phyloP scores from a whole-genome alignment of 1,140 invertebrate species.

The Pachyrhynchus sulphureomaculatus region DNA sequence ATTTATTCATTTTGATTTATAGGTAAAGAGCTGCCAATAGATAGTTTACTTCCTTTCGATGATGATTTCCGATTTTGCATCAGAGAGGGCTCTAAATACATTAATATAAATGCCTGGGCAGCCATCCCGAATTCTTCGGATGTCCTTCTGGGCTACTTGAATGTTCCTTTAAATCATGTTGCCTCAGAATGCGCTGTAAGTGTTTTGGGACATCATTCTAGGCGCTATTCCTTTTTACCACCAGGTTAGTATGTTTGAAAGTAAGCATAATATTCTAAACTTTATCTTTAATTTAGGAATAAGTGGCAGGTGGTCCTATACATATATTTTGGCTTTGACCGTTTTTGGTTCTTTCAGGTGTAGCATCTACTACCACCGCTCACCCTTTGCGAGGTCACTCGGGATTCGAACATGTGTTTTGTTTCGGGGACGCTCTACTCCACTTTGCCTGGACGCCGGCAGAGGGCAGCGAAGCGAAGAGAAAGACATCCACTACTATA shows the following conservation, averaged over 20 bases:
- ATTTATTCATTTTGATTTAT: too few species aligned
- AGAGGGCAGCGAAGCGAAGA: slow-evolving; percentile 48
- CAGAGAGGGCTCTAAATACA: slow-evolving; percentile 69
- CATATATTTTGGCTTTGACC: too few species aligned
- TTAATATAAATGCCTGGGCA: slow-evolving; percentile 82
- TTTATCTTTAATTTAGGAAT: too few species aligned
- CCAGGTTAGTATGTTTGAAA: slow-evolving; percentile 40
- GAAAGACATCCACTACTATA: slow-evolving; percentile 39
- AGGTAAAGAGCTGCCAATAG: slow-evolving; percentile 50
- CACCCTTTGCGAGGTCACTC: slow-evolving; percentile 70
- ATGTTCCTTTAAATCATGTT: slow-evolving; percentile 74
- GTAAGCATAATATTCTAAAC: not conserved
- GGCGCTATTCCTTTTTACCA: slow-evolving; percentile 71
- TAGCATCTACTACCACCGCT: slow-evolving; percentile 36
- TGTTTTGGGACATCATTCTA: slow-evolving; percentile 75
- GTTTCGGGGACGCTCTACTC: slow-evolving; percentile 85
- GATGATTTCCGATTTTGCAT: slow-evolving; percentile 73
- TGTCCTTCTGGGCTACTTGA: slow-evolving; percentile 74
- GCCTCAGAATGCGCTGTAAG: slow-evolving; percentile 72
- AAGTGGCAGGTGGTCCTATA: too few species aligned
- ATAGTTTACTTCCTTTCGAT: slow-evolving; percentile 67
- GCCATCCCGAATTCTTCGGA: slow-evolving; percentile 54
- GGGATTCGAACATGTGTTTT: slow-evolving; percentile 86
- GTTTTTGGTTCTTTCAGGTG: slow-evolving; percentile 17
- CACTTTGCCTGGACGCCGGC: slow-evolving; percentile 73